These are phyloP conservation scores for Conus canariensis DNA, from an alignment of 2,888 invertebrate species.

Conservation along the genomic window DNA sequence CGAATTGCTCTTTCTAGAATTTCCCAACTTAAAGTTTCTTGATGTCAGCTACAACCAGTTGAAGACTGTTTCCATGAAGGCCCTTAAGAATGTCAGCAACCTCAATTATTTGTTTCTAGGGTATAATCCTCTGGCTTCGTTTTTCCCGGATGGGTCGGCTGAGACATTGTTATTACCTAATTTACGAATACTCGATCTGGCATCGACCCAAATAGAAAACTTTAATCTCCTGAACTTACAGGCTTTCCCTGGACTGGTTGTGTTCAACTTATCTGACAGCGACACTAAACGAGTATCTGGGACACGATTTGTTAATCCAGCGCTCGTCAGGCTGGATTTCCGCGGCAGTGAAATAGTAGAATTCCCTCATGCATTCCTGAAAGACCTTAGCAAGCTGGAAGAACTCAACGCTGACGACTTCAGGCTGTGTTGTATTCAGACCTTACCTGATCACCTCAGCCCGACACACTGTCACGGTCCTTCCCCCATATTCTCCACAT, in stretches of 20 bases:
- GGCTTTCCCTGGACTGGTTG: background rate
- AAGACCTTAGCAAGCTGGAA: background rate
- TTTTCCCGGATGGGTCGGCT: background rate
- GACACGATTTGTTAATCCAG: background rate
- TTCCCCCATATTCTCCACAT: background rate
- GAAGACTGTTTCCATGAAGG: background rate
- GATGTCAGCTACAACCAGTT: background rate
- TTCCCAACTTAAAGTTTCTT: background rate
- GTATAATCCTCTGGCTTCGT: background rate
- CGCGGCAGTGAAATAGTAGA: background rate
- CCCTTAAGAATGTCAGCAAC: background rate
- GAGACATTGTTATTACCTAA: background rate
- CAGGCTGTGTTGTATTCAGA: conserved; percentile 10
- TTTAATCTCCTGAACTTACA: background rate
- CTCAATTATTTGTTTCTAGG: background rate
- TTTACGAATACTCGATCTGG: background rate
- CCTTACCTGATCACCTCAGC: background rate
- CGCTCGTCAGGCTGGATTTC: background rate
- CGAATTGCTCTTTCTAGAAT: background rate
- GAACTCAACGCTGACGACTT: background rate
- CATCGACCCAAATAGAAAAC: background rate
- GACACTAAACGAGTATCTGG: background rate
- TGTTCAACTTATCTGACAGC: background rate
- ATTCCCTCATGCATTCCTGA: background rate
- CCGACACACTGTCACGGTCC: background rate